phyloP scores from a whole-genome alignment of 1,140 invertebrate genomes.

The Sycobia sp. region DNA sequence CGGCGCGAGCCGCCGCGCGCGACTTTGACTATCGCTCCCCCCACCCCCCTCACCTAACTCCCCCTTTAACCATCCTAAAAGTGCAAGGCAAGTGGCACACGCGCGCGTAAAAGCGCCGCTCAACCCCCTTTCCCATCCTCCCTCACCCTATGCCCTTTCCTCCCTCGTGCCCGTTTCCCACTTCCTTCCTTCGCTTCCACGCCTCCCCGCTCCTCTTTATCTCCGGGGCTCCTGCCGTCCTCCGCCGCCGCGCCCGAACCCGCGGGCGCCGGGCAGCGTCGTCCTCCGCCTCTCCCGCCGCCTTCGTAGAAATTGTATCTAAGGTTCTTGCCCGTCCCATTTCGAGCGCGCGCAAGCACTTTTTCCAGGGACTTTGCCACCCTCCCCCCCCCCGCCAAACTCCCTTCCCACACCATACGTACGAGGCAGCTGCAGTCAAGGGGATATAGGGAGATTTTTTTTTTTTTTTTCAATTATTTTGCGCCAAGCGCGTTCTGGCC shows the following conservation, averaged over 20 bases:
- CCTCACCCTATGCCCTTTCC: not conserved
- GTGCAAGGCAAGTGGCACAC: slow-evolving; percentile 24
- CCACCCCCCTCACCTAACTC: no score
- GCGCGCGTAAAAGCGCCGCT: slow-evolving; percentile 19
- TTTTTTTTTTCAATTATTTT: slow-evolving; percentile 35
- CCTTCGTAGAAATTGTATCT: slow-evolving; percentile 41
- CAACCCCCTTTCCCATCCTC: not conserved
- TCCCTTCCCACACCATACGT: no score
- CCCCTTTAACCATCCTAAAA: slow-evolving; percentile 8
- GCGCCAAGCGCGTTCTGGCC: not conserved
- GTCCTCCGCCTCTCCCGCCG: slow-evolving; percentile 16
- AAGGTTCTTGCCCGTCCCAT: slow-evolving; percentile 30
- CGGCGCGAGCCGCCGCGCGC: not conserved
- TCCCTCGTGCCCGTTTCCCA: no score
- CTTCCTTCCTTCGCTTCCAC: no score
- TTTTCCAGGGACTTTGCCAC: slow-evolving; percentile 23
- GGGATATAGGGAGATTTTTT: no score
- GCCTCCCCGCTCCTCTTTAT: not conserved
- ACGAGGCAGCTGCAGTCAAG: slow-evolving; percentile 30
- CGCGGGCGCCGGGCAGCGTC: no score
- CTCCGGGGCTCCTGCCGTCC: no score
- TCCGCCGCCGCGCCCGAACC: no score
- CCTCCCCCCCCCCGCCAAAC: no score
- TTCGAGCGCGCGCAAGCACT: slow-evolving; percentile 24
- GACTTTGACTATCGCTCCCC: slow-evolving; percentile 24